Evolutionary conservation across 2,888 invertebrate species (phyloP), one percentile per base, ranked within the genome.

Genomic region (Apamea epomidion): DNA sequence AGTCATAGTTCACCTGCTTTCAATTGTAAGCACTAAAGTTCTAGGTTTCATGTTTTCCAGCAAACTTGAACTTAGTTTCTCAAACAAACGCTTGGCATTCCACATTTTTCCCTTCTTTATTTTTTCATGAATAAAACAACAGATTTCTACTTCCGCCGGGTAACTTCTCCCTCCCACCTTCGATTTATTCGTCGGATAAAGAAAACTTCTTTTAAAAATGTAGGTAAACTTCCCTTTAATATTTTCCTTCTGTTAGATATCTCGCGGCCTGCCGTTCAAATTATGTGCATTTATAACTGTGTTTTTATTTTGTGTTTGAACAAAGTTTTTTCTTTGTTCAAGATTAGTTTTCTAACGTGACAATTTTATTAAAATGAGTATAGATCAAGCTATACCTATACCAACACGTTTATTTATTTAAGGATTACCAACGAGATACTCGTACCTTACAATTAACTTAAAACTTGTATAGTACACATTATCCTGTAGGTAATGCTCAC

Each of bases 91-190:
- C 92, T 94, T 91, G 91, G 93, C 91, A 91, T 93, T 92, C 93
- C 93, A 93, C 93, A 94, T 94, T 94, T 95, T 94, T 94, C 94
- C 95, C 92, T 93, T 92, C 92, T 95, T 95, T 94, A 93, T 95
- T 96, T 96, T 95, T 96, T 96, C 95, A 97, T 97, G 97, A 97
- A 97, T 97, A 97, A 97, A 97, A 97, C 96, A 97, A 96, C 96
- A 96, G 96, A 95, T 96, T 93, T 95, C 95, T 96, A 94, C 95
- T 95, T 95, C 94, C 95, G 94, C 89, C 93, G 94, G 91, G 93
- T 93, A 95, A 95, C 91, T 95, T 95, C 94, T 95, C 95, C 95
- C 96, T 94, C 94, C 96, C 94, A 96, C 96, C 96, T 97, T 97
- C 97, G 96, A 97, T 97, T 96, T 97, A 97, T 97, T 95, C 96